Base-by-base conservation (phyloP, 2,888 invertebrate species). In the Papilio elwesi region DNA sequence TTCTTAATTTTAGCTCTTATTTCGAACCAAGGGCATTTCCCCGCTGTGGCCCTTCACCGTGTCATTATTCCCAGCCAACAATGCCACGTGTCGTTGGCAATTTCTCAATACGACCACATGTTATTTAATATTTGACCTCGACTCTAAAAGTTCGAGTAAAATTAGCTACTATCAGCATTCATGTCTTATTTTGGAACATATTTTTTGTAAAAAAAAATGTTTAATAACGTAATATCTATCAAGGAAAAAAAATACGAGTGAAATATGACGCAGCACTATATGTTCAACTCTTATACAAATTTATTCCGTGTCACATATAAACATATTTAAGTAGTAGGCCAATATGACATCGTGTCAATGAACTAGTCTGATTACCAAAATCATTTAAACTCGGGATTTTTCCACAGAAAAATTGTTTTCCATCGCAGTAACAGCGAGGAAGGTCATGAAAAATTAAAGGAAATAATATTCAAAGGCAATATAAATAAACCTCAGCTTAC, bases 41-140 rank as follows among this genome's bases (percentile, higher is more conserved):
- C 43, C 36, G 57, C 52, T 48, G 69, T 52, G 47, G 59, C 66
- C 57, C 66, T 67, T 74, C 13, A 38, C 52, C 26, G 15, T 66
- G 52, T 51, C 62, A 68, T 71, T 71, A 73, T 74, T 74, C 70
- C 66, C 69, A 70, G 59, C 62, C 47, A 70, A 70, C 73, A 74
- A 67, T 74, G 73, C 73, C 73, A 70, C 59, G 49, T 70, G 73
- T 49, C 53, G 51, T 53, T 74, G 73, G 69, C 73, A 74, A 70
- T 66, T 38, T 70, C 65, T 74, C 73, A 74, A 74, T 69, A 69
- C 55, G 26, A 69, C 62, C 38, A 26, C 26, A 43, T 43, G 67
- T 74, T 74, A 74, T 74, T 74, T 70, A 74, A 74, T 73, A 73
- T 63, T 70, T 74, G 70, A 74, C 70, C 73, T 74, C 67, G 70